phyloP scores from a whole-genome alignment of 2,113 vertebrate species.

The Hemiprocne comata region DNA sequence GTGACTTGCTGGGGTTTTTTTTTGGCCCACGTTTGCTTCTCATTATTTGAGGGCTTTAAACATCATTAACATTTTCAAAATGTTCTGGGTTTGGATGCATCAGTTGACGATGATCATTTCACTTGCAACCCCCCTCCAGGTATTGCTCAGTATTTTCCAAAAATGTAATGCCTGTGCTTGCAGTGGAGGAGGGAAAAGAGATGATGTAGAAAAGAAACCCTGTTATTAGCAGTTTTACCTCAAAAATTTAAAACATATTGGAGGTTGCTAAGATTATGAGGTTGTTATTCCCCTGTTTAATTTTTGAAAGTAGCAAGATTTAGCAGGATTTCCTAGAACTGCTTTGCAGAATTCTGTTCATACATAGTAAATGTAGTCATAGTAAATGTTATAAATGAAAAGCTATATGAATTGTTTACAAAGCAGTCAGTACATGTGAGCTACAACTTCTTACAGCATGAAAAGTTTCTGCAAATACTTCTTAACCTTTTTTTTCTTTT shows the following conservation, averaged over 20 bases:
- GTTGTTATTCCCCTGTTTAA: background rate
- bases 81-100: background rate
- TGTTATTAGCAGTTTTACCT: background rate
- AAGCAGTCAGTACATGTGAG: background rate
- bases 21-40: background rate
- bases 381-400: background rate
- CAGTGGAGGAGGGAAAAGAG: background rate
- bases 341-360: background rate
- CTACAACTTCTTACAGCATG: background rate
- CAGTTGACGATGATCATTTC: background rate
- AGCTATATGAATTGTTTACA: background rate
- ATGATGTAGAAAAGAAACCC: background rate
- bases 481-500: background rate
- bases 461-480: constrained; percentile 5
- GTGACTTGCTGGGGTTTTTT: background rate
- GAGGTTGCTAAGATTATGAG: background rate
- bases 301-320: background rate
- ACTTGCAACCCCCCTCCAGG: background rate
- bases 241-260: background rate
- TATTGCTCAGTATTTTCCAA: constrained; percentile 27
- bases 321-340: background rate
- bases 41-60: background rate
- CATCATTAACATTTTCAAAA: background rate
- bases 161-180: background rate
- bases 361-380: background rate